Conservation (phyloP, 2,888 invertebrate genomes). For the Coenonympha arcania region DNA sequence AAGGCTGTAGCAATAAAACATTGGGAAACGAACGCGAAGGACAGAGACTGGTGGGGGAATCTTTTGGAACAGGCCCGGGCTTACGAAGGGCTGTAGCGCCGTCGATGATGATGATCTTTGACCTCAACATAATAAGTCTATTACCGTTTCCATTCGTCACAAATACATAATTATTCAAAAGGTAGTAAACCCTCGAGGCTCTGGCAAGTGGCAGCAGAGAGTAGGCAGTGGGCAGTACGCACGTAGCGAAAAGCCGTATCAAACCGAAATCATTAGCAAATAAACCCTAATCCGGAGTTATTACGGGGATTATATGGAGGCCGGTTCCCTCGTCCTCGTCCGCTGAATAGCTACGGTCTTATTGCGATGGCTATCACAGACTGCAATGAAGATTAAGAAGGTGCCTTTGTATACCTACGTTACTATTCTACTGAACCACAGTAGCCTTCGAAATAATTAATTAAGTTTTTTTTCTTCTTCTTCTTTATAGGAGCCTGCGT, state of each 20-base stretch:
- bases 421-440: neutral
- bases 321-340: conserved; percentile 14
- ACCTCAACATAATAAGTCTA: neutral
- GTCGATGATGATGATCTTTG: no score
- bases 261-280: conserved; percentile 9
- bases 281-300: conserved; percentile 14
- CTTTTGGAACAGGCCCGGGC: no score
- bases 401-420: neutral
- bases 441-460: no score
- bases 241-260: conserved; percentile 7
- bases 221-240: no score
- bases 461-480: no score
- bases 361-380: conserved; percentile 18
- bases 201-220: no score
- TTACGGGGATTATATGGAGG: conserved; percentile 17
- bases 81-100: no score
- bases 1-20: no score
- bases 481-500: no score
- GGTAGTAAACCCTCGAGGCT: neutral
- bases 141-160: neutral
- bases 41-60: no score
- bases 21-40: no score
- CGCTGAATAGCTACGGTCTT: conserved; percentile 18
- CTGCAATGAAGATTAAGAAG: conserved; percentile 21
- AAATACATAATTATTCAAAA: conserved; percentile 4